phyloP scores from a whole-genome alignment of 2,797 vertebrate species.

The Halcyon smyrnensis region DNA sequence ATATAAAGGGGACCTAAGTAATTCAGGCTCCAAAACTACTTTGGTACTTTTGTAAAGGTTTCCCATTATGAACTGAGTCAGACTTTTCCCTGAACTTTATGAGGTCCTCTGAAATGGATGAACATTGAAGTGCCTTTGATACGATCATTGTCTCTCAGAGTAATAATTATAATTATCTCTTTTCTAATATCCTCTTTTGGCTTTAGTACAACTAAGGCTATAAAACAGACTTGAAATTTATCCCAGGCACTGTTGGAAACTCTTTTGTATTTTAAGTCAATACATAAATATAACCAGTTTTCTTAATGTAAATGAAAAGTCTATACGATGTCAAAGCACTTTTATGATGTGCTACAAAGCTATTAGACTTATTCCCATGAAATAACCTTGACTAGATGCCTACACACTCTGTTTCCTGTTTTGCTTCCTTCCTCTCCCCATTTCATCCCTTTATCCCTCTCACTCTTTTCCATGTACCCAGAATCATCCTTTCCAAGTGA shows the following conservation, averaged over 20 bases:
- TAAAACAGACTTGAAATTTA: conserved; percentile 55
- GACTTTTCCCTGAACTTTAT: conserved; percentile 21
- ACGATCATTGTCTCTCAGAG: conserved; percentile 35
- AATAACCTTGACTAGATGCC: not conserved
- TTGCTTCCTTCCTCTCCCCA: not conserved
- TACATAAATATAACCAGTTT: conserved; percentile 41
- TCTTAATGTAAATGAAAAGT: conserved; percentile 33
- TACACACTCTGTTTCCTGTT: not conserved
- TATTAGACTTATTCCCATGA: not conserved
- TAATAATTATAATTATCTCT: conserved; percentile 65
- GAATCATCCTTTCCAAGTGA: not conserved
- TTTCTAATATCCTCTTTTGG: conserved; percentile 60
- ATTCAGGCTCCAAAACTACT: not conserved
- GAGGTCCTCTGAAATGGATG: conserved; percentile 29
- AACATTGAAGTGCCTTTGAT: conserved; percentile 56
- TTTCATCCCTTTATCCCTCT: not conserved
- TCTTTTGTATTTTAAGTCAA: conserved; percentile 45
- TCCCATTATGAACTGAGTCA: not conserved
- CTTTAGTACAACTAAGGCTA: conserved; percentile 40
- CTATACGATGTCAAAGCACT: not conserved
- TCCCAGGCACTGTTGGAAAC: conserved; percentile 24
- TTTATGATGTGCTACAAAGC: not conserved
- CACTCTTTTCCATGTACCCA: not conserved
- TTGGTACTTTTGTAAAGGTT: not conserved
- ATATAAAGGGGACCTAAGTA: not conserved